phyloP scores from a whole-genome alignment of 2,888 invertebrate genomes.

The Drosophila picticornis region DNA sequence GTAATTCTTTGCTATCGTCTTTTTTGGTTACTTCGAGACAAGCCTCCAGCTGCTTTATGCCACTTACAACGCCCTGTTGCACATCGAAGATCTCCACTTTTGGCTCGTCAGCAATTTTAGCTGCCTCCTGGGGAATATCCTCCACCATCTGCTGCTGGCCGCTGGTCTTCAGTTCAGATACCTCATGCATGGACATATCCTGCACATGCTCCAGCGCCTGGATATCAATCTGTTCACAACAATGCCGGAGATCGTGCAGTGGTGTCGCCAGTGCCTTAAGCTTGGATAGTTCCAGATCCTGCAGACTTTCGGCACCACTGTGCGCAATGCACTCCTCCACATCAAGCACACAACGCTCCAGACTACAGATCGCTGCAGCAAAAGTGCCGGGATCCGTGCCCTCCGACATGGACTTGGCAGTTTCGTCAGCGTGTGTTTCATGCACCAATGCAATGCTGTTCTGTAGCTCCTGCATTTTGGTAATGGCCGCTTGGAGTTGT shows the following conservation, averaged over 20 bases:
- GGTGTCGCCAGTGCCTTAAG: constrained; percentile 75
- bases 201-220: constrained; percentile 85
- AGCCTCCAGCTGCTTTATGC: constrained; percentile 81
- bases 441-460: constrained; percentile 84
- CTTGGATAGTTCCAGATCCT: constrained; percentile 62
- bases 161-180: constrained; percentile 87
- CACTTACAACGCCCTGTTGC: constrained; percentile 70
- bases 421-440: constrained; percentile 81
- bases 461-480: constrained; percentile 84
- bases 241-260: constrained; percentile 78
- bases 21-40: constrained; percentile 74
- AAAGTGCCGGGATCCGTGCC: constrained; percentile 77
- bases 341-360: constrained; percentile 80
- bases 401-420: constrained; percentile 79
- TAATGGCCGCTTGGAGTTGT: constrained; percentile 75
- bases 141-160: constrained; percentile 65
- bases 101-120: constrained; percentile 37
- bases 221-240: constrained; percentile 79
- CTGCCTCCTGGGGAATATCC: constrained; percentile 37
- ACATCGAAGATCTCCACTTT: constrained; percentile 57
- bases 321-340: constrained; percentile 77
- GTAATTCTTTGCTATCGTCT: constrained; percentile 65
- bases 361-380: constrained; percentile 80
- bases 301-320: constrained; percentile 62
- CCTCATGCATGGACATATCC: constrained; percentile 87